Evolutionary conservation across 2,797 vertebrate species (phyloP).

Genomic region (Buphagus erythrorhynchus): DNA sequence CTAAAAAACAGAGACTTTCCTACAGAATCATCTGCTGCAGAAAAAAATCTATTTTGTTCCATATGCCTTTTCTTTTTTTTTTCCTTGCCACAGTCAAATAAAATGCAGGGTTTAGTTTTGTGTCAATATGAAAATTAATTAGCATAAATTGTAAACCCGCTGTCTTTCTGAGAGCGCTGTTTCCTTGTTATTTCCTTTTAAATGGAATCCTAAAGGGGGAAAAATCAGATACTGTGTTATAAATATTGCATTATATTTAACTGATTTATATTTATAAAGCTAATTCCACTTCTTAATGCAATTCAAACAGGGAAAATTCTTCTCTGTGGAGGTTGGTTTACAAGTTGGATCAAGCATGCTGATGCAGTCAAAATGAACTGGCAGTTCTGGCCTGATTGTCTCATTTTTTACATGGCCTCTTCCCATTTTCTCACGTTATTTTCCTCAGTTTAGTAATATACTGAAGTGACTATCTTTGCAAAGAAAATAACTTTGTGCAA

Average conservation of each 20-base stretch:
- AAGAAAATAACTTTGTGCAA: conserved; percentile 11
- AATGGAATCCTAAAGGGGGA: conserved; percentile 43
- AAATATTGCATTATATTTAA: conserved; percentile 67
- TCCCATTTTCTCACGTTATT: conserved; percentile 8
- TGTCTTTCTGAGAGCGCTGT: conserved; percentile 4
- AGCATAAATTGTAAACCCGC: conserved; percentile 31
- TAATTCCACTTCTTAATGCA: conserved; percentile 44
- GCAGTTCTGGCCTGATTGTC: neutral
- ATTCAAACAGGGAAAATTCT: conserved; percentile 38
- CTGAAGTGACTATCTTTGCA: neutral
- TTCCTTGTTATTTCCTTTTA: conserved; percentile 66
- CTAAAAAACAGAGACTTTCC: neutral
- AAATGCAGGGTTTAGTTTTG: conserved; percentile 10
- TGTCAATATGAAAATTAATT: conserved; percentile 55
- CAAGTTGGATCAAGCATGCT: neutral
- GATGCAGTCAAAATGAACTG: neutral
- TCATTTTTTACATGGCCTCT: neutral
- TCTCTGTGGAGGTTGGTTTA: neutral
- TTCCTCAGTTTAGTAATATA: neutral
- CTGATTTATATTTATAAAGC: conserved; percentile 65
- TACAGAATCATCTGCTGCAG: neutral
- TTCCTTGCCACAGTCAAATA: neutral
- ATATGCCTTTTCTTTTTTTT: neutral
- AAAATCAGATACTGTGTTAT: conserved; percentile 40
- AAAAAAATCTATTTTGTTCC: neutral